Percentiles rank a stretch among this genome's conserved stretches.
These are phyloP conservation scores for Belgica antarctica DNA, from an alignment of 2,888 invertebrate species.

Conservation along the genomic window DNA sequence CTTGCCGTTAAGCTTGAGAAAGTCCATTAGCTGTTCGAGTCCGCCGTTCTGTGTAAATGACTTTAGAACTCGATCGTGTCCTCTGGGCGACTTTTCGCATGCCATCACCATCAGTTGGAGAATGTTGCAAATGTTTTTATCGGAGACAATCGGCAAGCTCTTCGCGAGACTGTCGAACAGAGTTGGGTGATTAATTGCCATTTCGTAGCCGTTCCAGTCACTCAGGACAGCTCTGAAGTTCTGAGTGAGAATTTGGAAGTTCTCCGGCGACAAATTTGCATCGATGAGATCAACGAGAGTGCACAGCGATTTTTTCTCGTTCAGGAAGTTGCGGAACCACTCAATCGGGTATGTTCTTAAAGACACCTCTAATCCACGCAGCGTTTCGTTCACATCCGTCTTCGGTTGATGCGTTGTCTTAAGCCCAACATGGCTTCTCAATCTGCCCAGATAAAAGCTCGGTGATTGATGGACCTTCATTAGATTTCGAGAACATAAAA, in stretches of 20 bases:
- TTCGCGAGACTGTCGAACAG: not conserved
- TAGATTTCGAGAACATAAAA: conserved; percentile 35
- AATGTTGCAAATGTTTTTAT: not conserved
- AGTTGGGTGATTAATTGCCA: conserved; percentile 21
- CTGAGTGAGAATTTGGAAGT: conserved; percentile 13
- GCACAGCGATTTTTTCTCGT: conserved; percentile 7
- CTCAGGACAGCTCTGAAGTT: conserved; percentile 11
- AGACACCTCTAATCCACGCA: conserved; percentile 38
- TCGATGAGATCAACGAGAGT: conserved; percentile 12
- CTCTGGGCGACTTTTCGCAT: conserved; percentile 20
- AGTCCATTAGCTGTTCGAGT: conserved; percentile 25
- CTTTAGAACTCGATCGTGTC: not conserved
- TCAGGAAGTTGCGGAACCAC: conserved; percentile 16
- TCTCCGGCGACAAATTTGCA: conserved; percentile 29
- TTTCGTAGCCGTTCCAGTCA: not conserved
- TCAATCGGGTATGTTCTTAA: conserved; percentile 27
- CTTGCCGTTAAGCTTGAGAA: conserved; percentile 22
- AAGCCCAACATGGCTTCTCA: conserved; percentile 13
- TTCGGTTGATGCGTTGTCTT: conserved; percentile 16
- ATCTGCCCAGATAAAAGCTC: conserved; percentile 28
- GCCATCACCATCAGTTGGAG: conserved; percentile 28
- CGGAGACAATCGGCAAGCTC: not conserved
- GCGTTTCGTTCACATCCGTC: not conserved
- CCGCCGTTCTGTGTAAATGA: not conserved
- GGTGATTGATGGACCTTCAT: conserved; percentile 42